These are phyloP conservation scores for Sthenelais limicola DNA, from an alignment of 2,888 invertebrate genomes.

Conservation along the genomic window DNA sequence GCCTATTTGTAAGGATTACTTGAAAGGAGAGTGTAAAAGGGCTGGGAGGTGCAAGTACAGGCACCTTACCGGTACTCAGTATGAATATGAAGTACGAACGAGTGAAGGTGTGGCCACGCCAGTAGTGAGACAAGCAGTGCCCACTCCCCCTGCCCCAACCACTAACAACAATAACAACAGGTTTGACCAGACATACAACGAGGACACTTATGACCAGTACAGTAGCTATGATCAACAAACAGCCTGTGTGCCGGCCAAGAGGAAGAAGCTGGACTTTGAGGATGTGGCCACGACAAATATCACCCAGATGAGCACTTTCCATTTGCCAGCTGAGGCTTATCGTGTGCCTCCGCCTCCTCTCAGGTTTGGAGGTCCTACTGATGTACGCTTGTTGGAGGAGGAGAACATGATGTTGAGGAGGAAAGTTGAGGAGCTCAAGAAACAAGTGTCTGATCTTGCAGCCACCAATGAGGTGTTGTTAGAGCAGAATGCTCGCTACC, in stretches of 20 bases:
- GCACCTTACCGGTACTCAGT: conserved; percentile 64
- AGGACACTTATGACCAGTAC: conserved; percentile 22
- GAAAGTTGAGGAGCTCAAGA: conserved; percentile 81
- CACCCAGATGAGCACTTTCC: conserved; percentile 51
- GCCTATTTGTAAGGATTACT: conserved; percentile 78
- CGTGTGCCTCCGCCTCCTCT: conserved; percentile 27
- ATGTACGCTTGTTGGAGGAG: conserved; percentile 75
- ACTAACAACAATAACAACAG: background rate
- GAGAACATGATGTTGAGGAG: conserved; percentile 80
- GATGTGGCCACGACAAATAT: conserved; percentile 18
- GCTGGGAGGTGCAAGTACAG: conserved; percentile 75
- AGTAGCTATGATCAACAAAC: conserved; percentile 8
- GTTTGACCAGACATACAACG: background rate
- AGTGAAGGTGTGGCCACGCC: conserved; percentile 30
- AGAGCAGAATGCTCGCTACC: conserved; percentile 83
- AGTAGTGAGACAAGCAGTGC: background rate
- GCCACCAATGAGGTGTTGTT: conserved; percentile 85
- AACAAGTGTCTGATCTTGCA: conserved; percentile 80
- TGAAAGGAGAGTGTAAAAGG: conserved; percentile 77
- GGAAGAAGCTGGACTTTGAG: conserved; percentile 27
- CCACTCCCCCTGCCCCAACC: background rate
- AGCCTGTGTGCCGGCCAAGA: conserved; percentile 13
- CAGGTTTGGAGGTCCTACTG: conserved; percentile 16
- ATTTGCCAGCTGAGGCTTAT: conserved; percentile 52
- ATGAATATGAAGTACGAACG: conserved; percentile 47